Base-by-base conservation (phyloP, 2,888 invertebrate genomes). In the Bugulina stolonifera region DNA sequence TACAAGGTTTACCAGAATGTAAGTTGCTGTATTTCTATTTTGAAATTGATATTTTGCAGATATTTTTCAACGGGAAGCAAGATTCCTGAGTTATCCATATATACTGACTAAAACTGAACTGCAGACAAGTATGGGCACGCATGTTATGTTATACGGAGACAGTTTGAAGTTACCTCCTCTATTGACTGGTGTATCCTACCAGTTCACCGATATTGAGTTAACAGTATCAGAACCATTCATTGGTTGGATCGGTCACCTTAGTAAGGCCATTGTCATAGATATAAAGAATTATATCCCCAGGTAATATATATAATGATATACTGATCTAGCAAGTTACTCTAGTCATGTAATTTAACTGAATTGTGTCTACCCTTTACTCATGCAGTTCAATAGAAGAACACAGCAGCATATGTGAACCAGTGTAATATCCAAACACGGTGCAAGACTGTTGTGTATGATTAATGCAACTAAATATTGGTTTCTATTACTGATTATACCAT, bases 81-180 rank as follows among this genome's bases (percentile, higher is more conserved):
- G n/a, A 14, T 22, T 10, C 18, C 32, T 64, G 18, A 22, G 5
- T 34, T 32, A 32, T 14, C 64, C 64, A 64, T 64, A 64, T 32
- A 2, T 27, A 3, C 32, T 64, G 32, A 32, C n/a, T 32, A 32
- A 64, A 64, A n/a, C n/a, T 32, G n/a, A 25, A 1, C 3, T 64
- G 14, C 3, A n/a, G 32, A 64, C 64, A 29, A 27, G 5, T 14
- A 32, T 22, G 10, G 64, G 64, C 2, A 27, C 2, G 18, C 10
- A 22, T 64, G 32, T 64, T 2, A 27, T 5, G 5, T 64, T 64
- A 64, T 64, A 64, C 32, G 64, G 64, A 14, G 64, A 64, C 32
- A 64, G 32, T 32, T 32, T 29, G 64, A 64, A 27, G 29, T n/a
- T 32, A 2, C 32, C 10, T 32, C 64, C 64, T 14, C 32, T 64